These are phyloP conservation scores for Limnephilus lunatus DNA, from an alignment of 2,888 invertebrate species.

Conservation along the genomic window DNA sequence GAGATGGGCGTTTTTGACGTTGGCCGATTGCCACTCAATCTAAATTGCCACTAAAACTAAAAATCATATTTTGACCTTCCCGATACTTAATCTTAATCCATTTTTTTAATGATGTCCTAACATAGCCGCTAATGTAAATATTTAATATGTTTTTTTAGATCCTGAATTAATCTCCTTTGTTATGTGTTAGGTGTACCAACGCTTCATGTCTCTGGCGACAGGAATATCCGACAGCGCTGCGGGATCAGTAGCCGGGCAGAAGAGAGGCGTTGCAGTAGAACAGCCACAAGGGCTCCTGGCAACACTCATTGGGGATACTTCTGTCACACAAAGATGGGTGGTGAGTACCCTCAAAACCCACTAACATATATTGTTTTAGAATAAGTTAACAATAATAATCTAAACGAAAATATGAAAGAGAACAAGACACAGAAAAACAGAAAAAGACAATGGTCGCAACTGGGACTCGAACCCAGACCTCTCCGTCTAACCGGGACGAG, in stretches of 20 bases:
- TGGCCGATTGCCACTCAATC: too few species aligned
- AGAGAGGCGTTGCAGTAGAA: conserved; percentile 96
- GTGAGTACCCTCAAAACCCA: conserved; percentile 74
- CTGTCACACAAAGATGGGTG: conserved; percentile 99
- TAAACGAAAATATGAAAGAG: too few species aligned
- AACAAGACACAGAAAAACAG: too few species aligned
- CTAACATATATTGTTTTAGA: background rate
- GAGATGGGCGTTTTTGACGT: too few species aligned
- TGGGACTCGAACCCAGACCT: too few species aligned
- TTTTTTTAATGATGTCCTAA: background rate
- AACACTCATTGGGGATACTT: conserved; percentile 96
- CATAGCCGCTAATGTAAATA: background rate
- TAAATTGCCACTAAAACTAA: too few species aligned
- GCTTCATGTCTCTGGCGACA: conserved; percentile 94
- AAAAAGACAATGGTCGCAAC: too few species aligned
- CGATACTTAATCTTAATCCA: background rate
- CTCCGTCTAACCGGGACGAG: too few species aligned
- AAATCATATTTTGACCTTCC: background rate
- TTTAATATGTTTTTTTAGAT: background rate
- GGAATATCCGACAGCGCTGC: conserved; percentile 96
- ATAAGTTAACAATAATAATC: too few species aligned
- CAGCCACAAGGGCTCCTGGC: conserved; percentile 94
- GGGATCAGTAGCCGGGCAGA: conserved; percentile 97
- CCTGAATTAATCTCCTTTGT: background rate
- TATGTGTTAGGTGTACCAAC: conserved; percentile 78